phyloP scores from a whole-genome alignment of 2,113 vertebrate species.

The Nannobrachium achirus region DNA sequence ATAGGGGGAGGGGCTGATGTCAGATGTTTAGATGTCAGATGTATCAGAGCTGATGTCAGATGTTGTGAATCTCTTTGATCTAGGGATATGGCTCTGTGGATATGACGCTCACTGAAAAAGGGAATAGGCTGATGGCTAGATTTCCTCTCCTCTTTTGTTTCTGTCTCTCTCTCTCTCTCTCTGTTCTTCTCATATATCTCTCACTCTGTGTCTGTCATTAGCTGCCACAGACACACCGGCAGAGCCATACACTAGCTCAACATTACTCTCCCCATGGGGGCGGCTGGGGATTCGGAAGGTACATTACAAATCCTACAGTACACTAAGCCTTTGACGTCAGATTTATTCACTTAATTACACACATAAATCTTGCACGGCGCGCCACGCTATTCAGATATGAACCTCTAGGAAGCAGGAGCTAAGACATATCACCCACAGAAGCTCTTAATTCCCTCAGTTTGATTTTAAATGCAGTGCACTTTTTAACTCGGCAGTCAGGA shows the following conservation, averaged over 20 bases:
- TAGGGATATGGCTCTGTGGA: constrained; percentile 15
- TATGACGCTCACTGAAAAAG: neutral
- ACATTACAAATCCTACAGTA: constrained; percentile 50
- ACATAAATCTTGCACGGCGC: constrained; percentile 51
- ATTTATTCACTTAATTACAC: constrained; percentile 68
- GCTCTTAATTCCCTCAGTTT: constrained; percentile 19
- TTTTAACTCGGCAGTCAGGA: constrained; percentile 21
- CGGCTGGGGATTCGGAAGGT: constrained; percentile 36
- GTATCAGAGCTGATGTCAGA: neutral
- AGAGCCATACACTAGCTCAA: constrained; percentile 39
- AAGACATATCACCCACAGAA: constrained; percentile 21
- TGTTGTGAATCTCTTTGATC: constrained; percentile 38
- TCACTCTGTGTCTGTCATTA: constrained; percentile 44
- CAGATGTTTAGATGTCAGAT: constrained; percentile 22
- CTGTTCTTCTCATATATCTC: neutral
- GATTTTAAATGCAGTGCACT: constrained; percentile 8
- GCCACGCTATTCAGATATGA: constrained; percentile 36
- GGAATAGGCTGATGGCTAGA: constrained; percentile 30
- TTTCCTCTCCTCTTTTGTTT: constrained; percentile 27
- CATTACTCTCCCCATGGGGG: constrained; percentile 40
- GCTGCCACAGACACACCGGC: constrained; percentile 28
- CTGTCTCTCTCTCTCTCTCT: constrained; percentile 22
- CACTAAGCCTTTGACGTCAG: constrained; percentile 52
- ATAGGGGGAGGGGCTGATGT: constrained; percentile 20
- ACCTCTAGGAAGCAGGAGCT: constrained; percentile 16